A percentile compares a stretch with the other conserved stretches of the same genome.
Conservation (phyloP, 2,797 vertebrate species). For the Melanotaenia nigrans region DNA sequence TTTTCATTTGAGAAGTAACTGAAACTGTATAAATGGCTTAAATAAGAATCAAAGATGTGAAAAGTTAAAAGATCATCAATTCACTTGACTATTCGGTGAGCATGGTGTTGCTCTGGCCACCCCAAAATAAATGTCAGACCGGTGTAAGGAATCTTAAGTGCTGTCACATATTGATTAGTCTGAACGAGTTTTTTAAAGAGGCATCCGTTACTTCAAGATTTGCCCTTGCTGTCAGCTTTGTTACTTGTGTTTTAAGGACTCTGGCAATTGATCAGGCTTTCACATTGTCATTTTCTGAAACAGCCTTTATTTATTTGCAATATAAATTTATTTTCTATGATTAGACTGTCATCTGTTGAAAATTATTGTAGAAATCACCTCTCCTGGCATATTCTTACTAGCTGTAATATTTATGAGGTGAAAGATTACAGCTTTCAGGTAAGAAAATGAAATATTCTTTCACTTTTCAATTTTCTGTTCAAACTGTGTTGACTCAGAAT, state of each 20-base stretch:
- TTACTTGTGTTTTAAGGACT: slow-evolving; percentile 34
- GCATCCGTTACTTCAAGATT: slow-evolving; percentile 44
- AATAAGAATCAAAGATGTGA: slow-evolving; percentile 37
- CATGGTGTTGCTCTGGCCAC: slow-evolving; percentile 33
- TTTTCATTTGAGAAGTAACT: slow-evolving; percentile 2
- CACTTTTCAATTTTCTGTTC: slow-evolving; percentile 34
- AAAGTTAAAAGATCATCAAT: slow-evolving; percentile 37
- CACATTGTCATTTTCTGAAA: slow-evolving; percentile 28
- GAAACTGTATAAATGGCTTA: slow-evolving; percentile 26
- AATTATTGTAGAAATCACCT: slow-evolving; percentile 28
- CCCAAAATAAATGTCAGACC: slow-evolving; percentile 77
- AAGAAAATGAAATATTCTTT: slow-evolving; percentile 23
- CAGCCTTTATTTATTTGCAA: slow-evolving; percentile 10
- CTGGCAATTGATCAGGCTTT: slow-evolving; percentile 31
- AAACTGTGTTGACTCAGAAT: slow-evolving; percentile 36
- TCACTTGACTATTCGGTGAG: slow-evolving; percentile 60
- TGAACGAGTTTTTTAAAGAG: slow-evolving; percentile 68
- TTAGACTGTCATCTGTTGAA: slow-evolving; percentile 31
- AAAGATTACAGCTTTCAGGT: slow-evolving; percentile 28
- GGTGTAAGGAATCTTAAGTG: slow-evolving; percentile 71
- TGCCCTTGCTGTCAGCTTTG: slow-evolving; percentile 43
- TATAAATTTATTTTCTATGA: slow-evolving; percentile 13
- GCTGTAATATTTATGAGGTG: slow-evolving; percentile 27
- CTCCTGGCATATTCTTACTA: slow-evolving; percentile 35
- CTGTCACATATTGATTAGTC: slow-evolving; percentile 76